Evolutionary conservation across 2,888 invertebrate genomes (phyloP), one percentile per base, ranked within the genome.

Genomic region (Tillus elongatus): DNA sequence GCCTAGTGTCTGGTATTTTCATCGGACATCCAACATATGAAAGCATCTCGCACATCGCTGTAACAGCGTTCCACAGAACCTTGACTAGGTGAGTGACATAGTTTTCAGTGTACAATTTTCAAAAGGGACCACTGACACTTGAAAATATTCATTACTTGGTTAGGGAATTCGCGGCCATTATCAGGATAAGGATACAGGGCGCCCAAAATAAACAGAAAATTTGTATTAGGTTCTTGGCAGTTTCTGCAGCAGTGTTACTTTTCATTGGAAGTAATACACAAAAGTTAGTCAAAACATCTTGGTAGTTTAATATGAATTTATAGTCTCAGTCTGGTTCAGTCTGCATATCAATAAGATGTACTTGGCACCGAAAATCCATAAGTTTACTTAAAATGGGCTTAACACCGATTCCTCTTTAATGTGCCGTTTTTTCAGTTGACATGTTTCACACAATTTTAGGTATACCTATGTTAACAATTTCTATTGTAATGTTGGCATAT

Each of bases 11-110:
- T 33, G 30, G 36, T 37, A 37, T 37, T 33, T 37, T 40, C 36
- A 37, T 41, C 35, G 30, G 37, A 34, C 35, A 41, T 41, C 30
- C 40, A 36, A 41, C 35, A 41, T 30, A 41, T 41, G 35, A 41
- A 37, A 30, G 38, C 37, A 38, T 41, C 41, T 38, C 37, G 37
- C 24, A 38, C 30, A 29, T 37, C 37, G 31, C 33, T 40, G n/a
- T n/a, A 29, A 36, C 40, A 39, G 24, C 35, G 39, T 39, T 39
- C 34, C 28, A 39, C 34, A n/a, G n/a, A n/a, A n/a, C n/a, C n/a
- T n/a, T n/a, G n/a, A n/a, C n/a, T n/a, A n/a, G n/a, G n/a, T n/a
- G n/a, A n/a, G n/a, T n/a, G n/a, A n/a, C n/a, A n/a, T n/a, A 14
- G 39, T 34, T 34, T 28, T 10, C 28, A 10, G 30, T 37, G 26